Evolutionary conservation across 2,797 vertebrate species (phyloP), one percentile per base, ranked within the genome.

Genomic region (Bradypodion ventrale): DNA sequence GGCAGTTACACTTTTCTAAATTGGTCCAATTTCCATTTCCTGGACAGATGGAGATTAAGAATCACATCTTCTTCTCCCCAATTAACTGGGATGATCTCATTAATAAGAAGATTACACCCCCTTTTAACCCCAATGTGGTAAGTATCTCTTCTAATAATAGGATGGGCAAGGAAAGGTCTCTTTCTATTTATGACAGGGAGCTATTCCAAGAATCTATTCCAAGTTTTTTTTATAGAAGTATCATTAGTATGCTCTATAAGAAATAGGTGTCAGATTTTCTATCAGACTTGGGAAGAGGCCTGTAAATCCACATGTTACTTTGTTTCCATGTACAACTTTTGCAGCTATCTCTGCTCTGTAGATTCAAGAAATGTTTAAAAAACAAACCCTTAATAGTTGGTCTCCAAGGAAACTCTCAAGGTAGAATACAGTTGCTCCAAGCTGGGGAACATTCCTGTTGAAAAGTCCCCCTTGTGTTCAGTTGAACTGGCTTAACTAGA

Each of bases 71-170:
- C 96, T 99, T 99, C 95, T 98, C 98, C 27, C 96, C 98, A 78
- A 99, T 99, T 94, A 99, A 99, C 97, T 99, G 99, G 99, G 98
- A 99, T 87, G 99, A 99, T 92, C 98, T 99, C 90, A 99, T 98
- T 89, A 97, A 97, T 94, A 99, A 99, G 97, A 99, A 98, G 95
- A 98, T 99, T 94, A 99, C 97, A 27, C 98, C 99, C 59, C 99
- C 99, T 87, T 99, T 99, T 95, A 99, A 99, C 96, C 99, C 99
- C 88, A 99, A 99, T 79, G 99, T 99, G 97, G 99, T 99, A 96
- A 1, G 97, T 96, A 91, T 89, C 49, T 15, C 56, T 89, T 89
- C 82, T 90, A 91, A 92, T 91, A 93, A 86, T 44, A 83, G 76
- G 69, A 75, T 68, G 25, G 19, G 44, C 70, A 52, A 52, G 75